These are phyloP conservation scores for Himalopsyche phryganea DNA, from an alignment of 1,140 invertebrate genomes.

Conservation along the genomic window DNA sequence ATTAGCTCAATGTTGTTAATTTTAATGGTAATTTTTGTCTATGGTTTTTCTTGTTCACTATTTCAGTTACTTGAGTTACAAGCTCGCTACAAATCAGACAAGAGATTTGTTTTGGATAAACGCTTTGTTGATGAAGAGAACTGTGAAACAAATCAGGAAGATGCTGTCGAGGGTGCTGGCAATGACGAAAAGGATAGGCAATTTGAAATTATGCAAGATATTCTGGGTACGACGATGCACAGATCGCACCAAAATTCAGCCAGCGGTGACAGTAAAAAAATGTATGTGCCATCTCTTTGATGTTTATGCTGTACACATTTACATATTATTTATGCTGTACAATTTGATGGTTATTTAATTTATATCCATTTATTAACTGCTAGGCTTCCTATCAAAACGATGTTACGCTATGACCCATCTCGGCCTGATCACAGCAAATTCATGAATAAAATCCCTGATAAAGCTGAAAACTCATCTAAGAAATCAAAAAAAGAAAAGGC, in stretches of 20 bases:
- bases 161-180: constrained; percentile 39
- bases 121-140: constrained; percentile 50
- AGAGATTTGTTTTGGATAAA: constrained; percentile 57
- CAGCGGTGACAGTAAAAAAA: constrained; percentile 38
- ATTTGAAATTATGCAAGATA: constrained; percentile 56
- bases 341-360: not conserved
- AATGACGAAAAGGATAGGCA: constrained; percentile 56
- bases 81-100: constrained; percentile 57
- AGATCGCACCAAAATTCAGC: constrained; percentile 31
- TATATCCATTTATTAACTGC: constrained; percentile 21
- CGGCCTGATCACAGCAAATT: constrained; percentile 58
- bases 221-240: constrained; percentile 49
- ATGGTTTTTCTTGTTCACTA: too few species aligned
- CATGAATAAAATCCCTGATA: constrained; percentile 42
- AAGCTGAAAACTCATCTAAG: constrained; percentile 17
- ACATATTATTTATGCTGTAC: too few species aligned
- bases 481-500: constrained; percentile 40
- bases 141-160: constrained; percentile 28
- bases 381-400: constrained; percentile 47
- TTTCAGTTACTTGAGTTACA: constrained; percentile 54
- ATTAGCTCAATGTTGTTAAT: too few species aligned
- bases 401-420: constrained; percentile 61
- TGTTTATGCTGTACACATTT: constrained; percentile 5
- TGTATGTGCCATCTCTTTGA: constrained; percentile 37
- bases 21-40: too few species aligned